Percentiles rank a stretch among this genome's conserved stretches.
phyloP scores from a whole-genome alignment of 2,113 vertebrate genomes.

The Urocitellus parryii region DNA sequence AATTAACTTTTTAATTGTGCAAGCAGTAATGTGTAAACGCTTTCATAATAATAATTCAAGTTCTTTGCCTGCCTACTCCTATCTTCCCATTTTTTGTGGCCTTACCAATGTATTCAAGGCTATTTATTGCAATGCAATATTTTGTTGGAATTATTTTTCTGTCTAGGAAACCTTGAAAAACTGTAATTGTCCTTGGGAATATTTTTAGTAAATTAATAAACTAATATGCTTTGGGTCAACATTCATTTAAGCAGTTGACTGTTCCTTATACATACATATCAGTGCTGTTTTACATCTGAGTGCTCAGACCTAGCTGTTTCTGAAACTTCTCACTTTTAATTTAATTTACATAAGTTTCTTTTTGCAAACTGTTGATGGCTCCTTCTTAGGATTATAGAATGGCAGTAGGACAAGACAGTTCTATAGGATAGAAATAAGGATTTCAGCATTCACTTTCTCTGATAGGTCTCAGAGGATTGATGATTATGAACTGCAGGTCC shows the following conservation, averaged over 20 bases:
- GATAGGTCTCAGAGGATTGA: background rate
- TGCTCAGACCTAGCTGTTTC: background rate
- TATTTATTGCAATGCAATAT: conserved; percentile 55
- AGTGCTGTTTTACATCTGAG: background rate
- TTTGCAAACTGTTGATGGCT: background rate
- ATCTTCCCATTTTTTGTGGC: background rate
- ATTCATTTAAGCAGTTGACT: conserved; percentile 26
- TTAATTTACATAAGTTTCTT: conserved; percentile 1
- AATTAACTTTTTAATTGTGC: conserved; percentile 46
- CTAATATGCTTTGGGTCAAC: background rate
- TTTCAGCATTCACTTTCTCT: conserved; percentile 46
- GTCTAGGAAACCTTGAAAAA: conserved; percentile 60
- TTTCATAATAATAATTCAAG: conserved; percentile 55
- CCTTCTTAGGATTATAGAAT: background rate
- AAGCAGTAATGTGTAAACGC: conserved; percentile 30
- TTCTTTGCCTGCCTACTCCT: background rate
- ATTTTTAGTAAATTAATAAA: conserved; percentile 57
- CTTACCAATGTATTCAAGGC: conserved; percentile 54
- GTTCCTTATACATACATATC: background rate
- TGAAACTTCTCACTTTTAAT: conserved; percentile 16
- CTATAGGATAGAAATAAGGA: background rate
- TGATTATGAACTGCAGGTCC: background rate
- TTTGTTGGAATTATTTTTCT: conserved; percentile 67
- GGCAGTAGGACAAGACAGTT: background rate
- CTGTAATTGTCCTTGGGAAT: conserved; percentile 48